phyloP scores from a whole-genome alignment of 2,797 vertebrate genomes.

The Chanos chanos region DNA sequence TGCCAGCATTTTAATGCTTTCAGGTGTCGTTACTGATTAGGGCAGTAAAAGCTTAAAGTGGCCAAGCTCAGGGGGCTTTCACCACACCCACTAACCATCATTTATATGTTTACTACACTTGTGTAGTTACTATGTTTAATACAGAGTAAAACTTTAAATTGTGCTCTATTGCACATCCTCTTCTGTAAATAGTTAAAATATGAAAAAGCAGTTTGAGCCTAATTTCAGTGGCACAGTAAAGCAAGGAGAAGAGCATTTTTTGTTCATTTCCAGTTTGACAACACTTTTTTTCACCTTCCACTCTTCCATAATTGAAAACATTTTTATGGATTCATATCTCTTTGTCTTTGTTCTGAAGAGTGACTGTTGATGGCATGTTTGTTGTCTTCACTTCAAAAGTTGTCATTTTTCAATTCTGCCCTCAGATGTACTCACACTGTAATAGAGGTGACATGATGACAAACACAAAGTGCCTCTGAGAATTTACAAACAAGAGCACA shows the following conservation, averaged over 20 bases:
- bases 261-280: background rate
- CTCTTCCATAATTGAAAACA: conserved; percentile 50
- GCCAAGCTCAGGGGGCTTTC: conserved; percentile 12
- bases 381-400: conserved; percentile 48
- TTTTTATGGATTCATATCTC: conserved; percentile 59
- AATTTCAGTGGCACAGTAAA: too few species aligned
- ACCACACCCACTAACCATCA: too few species aligned
- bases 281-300: conserved; percentile 49
- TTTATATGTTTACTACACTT: too few species aligned
- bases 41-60: conserved; percentile 52
- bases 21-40: conserved; percentile 57
- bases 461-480: too few species aligned
- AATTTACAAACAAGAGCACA: background rate
- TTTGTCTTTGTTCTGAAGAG: conserved; percentile 55
- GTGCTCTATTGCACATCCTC: too few species aligned
- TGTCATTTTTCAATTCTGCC: conserved; percentile 58
- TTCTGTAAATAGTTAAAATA: too few species aligned
- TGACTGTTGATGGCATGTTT: conserved; percentile 27
- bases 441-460: conserved; percentile 47
- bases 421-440: conserved; percentile 13
- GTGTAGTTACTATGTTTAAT: too few species aligned
- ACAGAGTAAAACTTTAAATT: too few species aligned
- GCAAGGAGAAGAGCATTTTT: background rate
- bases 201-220: too few species aligned
- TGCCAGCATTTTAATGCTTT: conserved; percentile 54